Base-by-base conservation (phyloP, 2,113 vertebrate genomes). In the Porphyrio hochstetteri region DNA sequence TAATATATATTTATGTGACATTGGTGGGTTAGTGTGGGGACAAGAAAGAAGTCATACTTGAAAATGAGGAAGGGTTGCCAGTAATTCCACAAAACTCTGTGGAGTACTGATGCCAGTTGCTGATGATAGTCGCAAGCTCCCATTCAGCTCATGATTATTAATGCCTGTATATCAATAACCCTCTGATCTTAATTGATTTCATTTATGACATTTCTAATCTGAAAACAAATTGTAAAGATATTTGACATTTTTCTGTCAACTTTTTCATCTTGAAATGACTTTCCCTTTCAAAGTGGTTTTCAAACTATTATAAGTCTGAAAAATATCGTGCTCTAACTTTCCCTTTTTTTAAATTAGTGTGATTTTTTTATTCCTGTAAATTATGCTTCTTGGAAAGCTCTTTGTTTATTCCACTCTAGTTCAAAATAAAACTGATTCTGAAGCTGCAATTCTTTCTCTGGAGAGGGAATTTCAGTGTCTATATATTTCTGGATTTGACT, bases 131-230 rank as follows among this genome's bases (percentile, higher is more conserved):
- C 57, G 9, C 23, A 31, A 25, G n/a, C 12, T 86, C n/a, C 29
- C 36, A 53, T 28, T 35, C 9, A 61, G 28, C n/a, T 75, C 28
- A 28, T 50, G 16, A 23, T 28, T 84, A 33, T 33, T 38, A 61
- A 53, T 7, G 25, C 4, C 16, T 1, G 2, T 21, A 35, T 7
- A 18, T 29, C 28, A 61, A 86, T 31, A 91, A 81, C 2, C 9
- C 8, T 56, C 18, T 18, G 25, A 4, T 33, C 35, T 57, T 67
- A 0, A 0, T 9, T 50, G 11, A 42, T 59, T 57, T 24, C 1
- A 3, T 33, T 72, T 46, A 64, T 24, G 87, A 46, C 2, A n/a
- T 31, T 85, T 90, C 10, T 16, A 77, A 12, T 35, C 28, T 74
- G 24, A 61, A 94, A 83, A 67, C 4, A 77, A 68, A 53, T 5